A percentile compares a stretch with the other conserved stretches of the same genome.
phyloP scores from a whole-genome alignment of 2,797 vertebrate genomes.

The Cynodonichthys magdalenae region DNA sequence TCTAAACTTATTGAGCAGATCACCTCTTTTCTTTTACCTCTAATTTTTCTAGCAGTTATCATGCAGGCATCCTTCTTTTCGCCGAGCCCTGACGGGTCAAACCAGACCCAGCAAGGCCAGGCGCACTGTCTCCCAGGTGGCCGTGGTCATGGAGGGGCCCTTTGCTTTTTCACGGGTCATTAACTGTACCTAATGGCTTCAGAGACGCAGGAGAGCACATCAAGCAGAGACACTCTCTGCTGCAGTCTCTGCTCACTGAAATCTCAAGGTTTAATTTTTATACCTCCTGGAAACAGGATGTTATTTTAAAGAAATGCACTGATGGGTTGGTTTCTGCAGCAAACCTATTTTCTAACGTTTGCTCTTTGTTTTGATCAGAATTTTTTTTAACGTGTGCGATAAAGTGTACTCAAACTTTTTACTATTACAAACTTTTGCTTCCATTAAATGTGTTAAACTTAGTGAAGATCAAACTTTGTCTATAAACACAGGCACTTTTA shows the following conservation, averaged over 20 bases:
- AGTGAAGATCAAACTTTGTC: too few species aligned
- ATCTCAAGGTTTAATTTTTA: conserved; percentile 75
- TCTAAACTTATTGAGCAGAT: conserved; percentile 48
- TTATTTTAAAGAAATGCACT: conserved; percentile 38
- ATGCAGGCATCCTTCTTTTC: conserved; percentile 11
- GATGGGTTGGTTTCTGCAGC: conserved; percentile 14
- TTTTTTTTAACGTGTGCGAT: conserved; percentile 4
- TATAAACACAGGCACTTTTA: too few species aligned
- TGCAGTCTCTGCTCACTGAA: conserved; percentile 78
- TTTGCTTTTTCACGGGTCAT: conserved; percentile 78
- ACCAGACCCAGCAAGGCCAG: conserved; percentile 36
- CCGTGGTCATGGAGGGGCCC: conserved; percentile 55
- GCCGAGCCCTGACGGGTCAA: conserved; percentile 51
- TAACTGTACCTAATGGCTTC: conserved; percentile 73
- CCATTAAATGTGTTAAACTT: too few species aligned
- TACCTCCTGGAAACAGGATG: conserved; percentile 72
- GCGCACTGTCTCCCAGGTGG: conserved; percentile 65
- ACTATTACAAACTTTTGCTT: too few species aligned
- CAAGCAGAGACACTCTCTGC: conserved; percentile 68
- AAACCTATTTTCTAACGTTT: conserved; percentile 24
- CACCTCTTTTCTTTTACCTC: conserved; percentile 41
- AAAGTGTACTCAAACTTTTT: not conserved
- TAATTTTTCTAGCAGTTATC: conserved; percentile 30
- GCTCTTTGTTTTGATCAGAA: conserved; percentile 30
- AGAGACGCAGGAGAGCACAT: conserved; percentile 65